phyloP scores from a whole-genome alignment of 2,888 invertebrate genomes.

The Macropis europaea region DNA sequence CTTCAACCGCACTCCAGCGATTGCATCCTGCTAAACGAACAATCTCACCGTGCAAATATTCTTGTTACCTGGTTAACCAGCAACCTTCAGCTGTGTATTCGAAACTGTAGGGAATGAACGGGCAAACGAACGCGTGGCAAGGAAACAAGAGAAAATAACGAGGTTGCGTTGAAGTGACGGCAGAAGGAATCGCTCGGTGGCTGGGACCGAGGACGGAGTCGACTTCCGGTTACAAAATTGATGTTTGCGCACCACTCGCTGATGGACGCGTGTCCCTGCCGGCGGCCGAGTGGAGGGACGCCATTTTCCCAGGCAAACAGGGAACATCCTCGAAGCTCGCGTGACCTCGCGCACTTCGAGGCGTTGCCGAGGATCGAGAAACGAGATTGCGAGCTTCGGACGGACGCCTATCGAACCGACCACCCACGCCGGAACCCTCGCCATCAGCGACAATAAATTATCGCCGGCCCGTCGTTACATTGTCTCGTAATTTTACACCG shows the following conservation, averaged over 20 bases:
- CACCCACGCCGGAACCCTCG: constrained; percentile 28
- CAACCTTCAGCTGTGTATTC: too few relatives aligned
- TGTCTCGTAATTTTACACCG: not conserved
- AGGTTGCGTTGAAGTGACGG: too few relatives aligned
- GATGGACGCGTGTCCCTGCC: constrained; percentile 7
- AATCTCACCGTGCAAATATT: too few relatives aligned
- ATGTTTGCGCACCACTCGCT: constrained; percentile 51
- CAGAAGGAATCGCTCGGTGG: too few relatives aligned
- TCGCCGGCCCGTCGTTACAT: not conserved
- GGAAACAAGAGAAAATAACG: too few relatives aligned
- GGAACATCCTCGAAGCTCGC: constrained; percentile 43
- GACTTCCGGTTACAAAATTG: constrained; percentile 46
- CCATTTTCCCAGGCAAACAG: constrained; percentile 50
- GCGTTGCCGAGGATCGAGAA: constrained; percentile 37
- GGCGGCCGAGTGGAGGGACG: constrained; percentile 21
- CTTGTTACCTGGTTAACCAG: too few relatives aligned
- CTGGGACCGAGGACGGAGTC: not conserved
- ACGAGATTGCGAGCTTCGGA: constrained; percentile 17
- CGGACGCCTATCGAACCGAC: constrained; percentile 11
- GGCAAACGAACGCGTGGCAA: too few relatives aligned
- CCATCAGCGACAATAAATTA: constrained; percentile 23
- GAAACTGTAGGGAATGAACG: too few relatives aligned
- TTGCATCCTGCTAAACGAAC: too few relatives aligned
- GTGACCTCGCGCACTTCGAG: constrained; percentile 49
- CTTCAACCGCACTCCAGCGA: too few relatives aligned